Evolutionary conservation across 1,140 invertebrate genomes (phyloP).

Genomic region (Brachystomella parvula): DNA sequence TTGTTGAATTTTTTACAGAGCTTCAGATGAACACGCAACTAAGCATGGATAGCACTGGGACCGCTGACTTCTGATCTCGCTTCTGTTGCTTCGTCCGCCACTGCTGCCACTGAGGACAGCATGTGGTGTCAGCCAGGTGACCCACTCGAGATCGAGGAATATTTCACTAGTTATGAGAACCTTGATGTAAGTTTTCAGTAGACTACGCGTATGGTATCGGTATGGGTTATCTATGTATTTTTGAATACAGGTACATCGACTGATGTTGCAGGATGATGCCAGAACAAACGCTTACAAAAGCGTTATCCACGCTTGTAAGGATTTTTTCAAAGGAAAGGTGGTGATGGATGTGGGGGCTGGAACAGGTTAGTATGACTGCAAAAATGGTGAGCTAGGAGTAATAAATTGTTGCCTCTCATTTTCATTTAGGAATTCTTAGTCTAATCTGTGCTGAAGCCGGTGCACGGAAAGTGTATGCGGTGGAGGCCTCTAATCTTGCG

Average conservation of each 20-base stretch:
- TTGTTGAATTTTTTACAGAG: neutral
- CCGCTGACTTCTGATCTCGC: too few species aligned
- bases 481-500: constrained; percentile 82
- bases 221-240: constrained; percentile 4
- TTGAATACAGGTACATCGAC: constrained; percentile 40
- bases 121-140: neutral
- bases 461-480: constrained; percentile 79
- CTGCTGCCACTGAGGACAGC: too few species aligned
- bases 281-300: constrained; percentile 56
- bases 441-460: constrained; percentile 93
- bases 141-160: constrained; percentile 16
- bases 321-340: constrained; percentile 50
- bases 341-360: constrained; percentile 63
- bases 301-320: constrained; percentile 55
- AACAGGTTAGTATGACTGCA: constrained; percentile 41
- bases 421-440: constrained; percentile 70
- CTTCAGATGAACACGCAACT: neutral
- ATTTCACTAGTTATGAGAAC: constrained; percentile 41
- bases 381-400: constrained; percentile 24
- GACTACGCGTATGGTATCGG: neutral
- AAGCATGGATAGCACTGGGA: neutral
- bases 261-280: constrained; percentile 52
- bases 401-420: neutral
- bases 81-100: too few species aligned
- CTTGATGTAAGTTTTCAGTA: constrained; percentile 37